Evolutionary conservation across 2,113 vertebrate species (phyloP).

Genomic region (Pituophis catenifer): DNA sequence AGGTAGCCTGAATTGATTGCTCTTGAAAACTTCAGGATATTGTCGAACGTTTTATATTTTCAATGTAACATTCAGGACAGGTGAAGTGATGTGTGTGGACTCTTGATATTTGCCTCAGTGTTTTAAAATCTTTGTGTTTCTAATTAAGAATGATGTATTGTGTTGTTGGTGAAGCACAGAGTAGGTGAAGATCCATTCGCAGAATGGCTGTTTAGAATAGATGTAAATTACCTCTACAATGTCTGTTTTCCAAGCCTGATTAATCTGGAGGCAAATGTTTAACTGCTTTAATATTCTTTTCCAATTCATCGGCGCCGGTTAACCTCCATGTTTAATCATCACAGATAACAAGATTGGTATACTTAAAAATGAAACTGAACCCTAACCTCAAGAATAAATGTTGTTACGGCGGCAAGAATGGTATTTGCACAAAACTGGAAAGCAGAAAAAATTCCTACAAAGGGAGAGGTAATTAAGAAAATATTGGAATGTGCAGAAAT

Average conservation of each 20-base stretch:
- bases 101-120: not conserved
- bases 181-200: not conserved
- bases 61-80: not conserved
- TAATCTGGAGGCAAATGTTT: constrained; percentile 42
- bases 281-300: constrained; percentile 52
- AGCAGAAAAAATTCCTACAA: no score
- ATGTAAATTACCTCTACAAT: constrained; percentile 37
- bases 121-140: not conserved
- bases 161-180: not conserved
- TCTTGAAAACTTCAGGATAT: not conserved
- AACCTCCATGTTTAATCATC: constrained; percentile 56
- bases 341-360: constrained; percentile 49
- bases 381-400: constrained; percentile 38
- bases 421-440: no score
- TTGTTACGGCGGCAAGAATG: not conserved
- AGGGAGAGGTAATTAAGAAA: no score
- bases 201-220: constrained; percentile 22
- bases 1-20: not conserved
- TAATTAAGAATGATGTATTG: constrained; percentile 19
- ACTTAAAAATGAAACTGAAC: constrained; percentile 38
- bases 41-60: not conserved
- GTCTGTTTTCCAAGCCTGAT: constrained; percentile 40
- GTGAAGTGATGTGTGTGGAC: not conserved
- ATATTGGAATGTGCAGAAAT: no score
- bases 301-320: constrained; percentile 50